phyloP scores from a whole-genome alignment of 2,888 invertebrate species.

The Pocota personata region DNA sequence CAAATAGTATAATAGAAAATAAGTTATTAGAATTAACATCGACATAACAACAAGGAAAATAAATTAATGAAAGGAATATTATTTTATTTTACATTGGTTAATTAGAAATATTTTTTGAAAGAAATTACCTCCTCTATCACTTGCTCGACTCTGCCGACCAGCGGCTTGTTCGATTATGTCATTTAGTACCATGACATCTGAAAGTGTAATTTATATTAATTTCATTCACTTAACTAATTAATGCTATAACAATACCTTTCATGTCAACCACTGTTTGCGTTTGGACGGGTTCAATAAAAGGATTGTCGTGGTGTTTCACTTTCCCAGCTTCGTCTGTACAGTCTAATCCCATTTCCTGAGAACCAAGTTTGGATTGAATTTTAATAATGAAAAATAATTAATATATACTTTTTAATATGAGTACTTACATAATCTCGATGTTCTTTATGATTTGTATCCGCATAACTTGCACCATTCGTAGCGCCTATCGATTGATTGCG shows the following conservation, averaged over 20 bases:
- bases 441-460: constrained; percentile 86
- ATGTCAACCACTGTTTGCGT: constrained; percentile 96
- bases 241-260: constrained; percentile 87
- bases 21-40: constrained; percentile 48
- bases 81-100: constrained; percentile 46
- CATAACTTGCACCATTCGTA: constrained; percentile 84
- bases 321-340: constrained; percentile 91
- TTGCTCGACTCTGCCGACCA: constrained; percentile 92
- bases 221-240: neutral
- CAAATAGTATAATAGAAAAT: constrained; percentile 54
- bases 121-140: constrained; percentile 93
- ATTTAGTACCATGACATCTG: constrained; percentile 98
- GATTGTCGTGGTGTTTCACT: constrained; percentile 94
- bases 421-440: constrained; percentile 90
- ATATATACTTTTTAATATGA: neutral
- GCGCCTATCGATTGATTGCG: constrained; percentile 88
- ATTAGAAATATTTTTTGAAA: neutral
- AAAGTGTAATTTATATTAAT: neutral
- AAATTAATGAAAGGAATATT: constrained; percentile 41
- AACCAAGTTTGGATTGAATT: constrained; percentile 6
- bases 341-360: constrained; percentile 91
- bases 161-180: constrained; percentile 98
- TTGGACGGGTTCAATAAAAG: constrained; percentile 94
- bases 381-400: neutral
- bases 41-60: constrained; percentile 52